These are phyloP conservation scores for Chondrosia reniformis DNA, from an alignment of 37 sponge, comb jelly and placozoan species.

Conservation along the genomic window DNA sequence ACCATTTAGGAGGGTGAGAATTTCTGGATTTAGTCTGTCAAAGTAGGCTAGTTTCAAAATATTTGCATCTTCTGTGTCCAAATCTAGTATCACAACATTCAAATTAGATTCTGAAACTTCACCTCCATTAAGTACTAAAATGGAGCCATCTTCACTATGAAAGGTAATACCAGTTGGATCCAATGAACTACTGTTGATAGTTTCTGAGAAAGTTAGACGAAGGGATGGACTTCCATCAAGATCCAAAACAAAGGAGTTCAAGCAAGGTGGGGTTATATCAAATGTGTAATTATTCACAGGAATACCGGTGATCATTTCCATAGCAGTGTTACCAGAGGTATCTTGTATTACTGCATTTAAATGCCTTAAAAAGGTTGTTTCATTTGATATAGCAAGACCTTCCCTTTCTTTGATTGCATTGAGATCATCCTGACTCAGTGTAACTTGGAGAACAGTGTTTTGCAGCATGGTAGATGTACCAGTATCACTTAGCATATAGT, in stretches of 20 bases:
- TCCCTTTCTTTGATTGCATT: constrained; percentile 60
- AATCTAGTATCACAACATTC: constrained; percentile 25
- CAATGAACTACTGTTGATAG: constrained; percentile 50
- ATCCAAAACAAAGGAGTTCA: constrained; percentile 54
- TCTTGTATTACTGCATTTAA: constrained; percentile 45
- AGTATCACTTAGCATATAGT: constrained; percentile 4
- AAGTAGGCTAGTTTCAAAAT: constrained; percentile 52
- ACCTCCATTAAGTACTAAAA: constrained; percentile 25
- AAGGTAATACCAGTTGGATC: constrained; percentile 55
- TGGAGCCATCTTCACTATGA: constrained; percentile 34
- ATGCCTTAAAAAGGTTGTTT: constrained; percentile 64
- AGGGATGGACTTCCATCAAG: constrained; percentile 56
- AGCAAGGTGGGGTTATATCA: constrained; percentile 57
- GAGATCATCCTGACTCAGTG: constrained; percentile 38
- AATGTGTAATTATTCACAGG: constrained; percentile 38
- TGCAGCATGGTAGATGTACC: constrained; percentile 27
- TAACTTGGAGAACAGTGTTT: constrained; percentile 31
- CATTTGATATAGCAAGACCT: constrained; percentile 61
- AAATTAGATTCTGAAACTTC: constrained; percentile 11
- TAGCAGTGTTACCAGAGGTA: constrained; percentile 47
- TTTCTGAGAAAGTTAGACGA: constrained; percentile 77
- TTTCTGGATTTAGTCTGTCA: too few relatives aligned
- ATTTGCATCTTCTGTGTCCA: constrained; percentile 57
- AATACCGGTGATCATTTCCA: constrained; percentile 29
- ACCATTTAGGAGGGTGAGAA: constrained; percentile 32